These are phyloP conservation scores for Apis dorsata DNA, from an alignment of 1,140 invertebrate genomes.

Conservation along the genomic window DNA sequence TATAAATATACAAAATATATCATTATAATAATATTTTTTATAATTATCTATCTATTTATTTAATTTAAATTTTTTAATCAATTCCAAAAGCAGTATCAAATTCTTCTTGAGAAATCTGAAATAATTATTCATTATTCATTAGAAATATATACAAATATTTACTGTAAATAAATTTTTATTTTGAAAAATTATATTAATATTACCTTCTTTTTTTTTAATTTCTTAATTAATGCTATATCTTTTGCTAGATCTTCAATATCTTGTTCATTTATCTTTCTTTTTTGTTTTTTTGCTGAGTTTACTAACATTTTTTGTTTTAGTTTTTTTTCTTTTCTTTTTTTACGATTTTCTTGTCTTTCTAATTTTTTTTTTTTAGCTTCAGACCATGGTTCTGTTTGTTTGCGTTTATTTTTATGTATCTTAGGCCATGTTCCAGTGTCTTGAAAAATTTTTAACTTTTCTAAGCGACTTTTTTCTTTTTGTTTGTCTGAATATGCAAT, in stretches of 20 bases:
- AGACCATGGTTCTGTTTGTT: slow-evolving; percentile 89
- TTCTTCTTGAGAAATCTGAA: slow-evolving; percentile 77
- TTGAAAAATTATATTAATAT: background rate
- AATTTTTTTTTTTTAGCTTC: slow-evolving; percentile 88
- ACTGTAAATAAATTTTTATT: slow-evolving; percentile 21
- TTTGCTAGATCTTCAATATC: slow-evolving; percentile 91
- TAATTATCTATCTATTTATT: background rate
- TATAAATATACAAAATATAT: slow-evolving; percentile 12
- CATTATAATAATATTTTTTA: background rate
- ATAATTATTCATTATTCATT: slow-evolving; percentile 37
- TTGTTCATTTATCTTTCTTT: slow-evolving; percentile 83
- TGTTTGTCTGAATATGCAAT: slow-evolving; percentile 92
- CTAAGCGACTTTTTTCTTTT: slow-evolving; percentile 86
- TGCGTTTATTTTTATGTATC: slow-evolving; percentile 81
- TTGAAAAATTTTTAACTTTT: slow-evolving; percentile 87
- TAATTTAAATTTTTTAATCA: slow-evolving; percentile 9
- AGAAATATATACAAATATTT: slow-evolving; percentile 11
- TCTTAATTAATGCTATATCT: slow-evolving; percentile 92
- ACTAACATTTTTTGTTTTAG: slow-evolving; percentile 77
- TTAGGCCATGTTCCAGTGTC: slow-evolving; percentile 90
- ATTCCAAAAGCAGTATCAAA: slow-evolving; percentile 75
- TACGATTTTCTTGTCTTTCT: slow-evolving; percentile 83
- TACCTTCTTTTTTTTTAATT: slow-evolving; percentile 91
- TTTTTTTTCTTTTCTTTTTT: slow-evolving; percentile 82
- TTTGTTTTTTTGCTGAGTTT: slow-evolving; percentile 81